Evolutionary conservation across 2,113 vertebrate genomes (phyloP).

Genomic region (Rattus rattus): DNA sequence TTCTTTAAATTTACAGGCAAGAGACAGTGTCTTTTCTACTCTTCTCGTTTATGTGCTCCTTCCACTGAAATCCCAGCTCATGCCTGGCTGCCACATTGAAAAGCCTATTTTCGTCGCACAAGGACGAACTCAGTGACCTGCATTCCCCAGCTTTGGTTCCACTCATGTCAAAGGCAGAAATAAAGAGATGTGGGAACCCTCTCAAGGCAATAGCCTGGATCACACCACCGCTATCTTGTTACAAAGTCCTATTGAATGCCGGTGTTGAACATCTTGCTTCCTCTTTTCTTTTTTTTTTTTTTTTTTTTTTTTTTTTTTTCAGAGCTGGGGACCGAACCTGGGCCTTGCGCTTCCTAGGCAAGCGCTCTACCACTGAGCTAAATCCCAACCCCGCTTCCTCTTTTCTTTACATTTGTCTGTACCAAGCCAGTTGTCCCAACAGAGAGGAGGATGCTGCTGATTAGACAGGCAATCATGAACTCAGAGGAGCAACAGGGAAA

Average conservation of each 20-base stretch:
- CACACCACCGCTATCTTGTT: neutral
- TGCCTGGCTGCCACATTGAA: neutral
- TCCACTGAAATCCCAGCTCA: neutral
- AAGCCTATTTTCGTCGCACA: neutral
- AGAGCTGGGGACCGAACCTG: too few species aligned
- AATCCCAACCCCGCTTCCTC: too few species aligned
- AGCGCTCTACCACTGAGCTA: too few species aligned
- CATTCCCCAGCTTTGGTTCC: neutral
- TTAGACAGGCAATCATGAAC: neutral
- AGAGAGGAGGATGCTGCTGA: neutral
- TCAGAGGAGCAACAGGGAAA: conserved; percentile 41
- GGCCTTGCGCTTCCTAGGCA: too few species aligned
- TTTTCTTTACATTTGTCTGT: neutral
- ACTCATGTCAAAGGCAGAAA: conserved; percentile 28
- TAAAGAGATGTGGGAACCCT: neutral
- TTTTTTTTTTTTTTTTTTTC: neutral
- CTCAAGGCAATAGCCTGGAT: neutral
- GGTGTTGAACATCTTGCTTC: neutral
- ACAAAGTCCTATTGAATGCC: neutral
- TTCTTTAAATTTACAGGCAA: neutral
- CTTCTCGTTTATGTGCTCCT: neutral
- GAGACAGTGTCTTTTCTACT: neutral
- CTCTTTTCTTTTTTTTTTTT: neutral
- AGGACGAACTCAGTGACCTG: neutral
- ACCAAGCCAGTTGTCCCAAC: neutral